Conservation (phyloP, 37 sponge, comb jelly and placozoan genomes). For the Haliclona indistincta region DNA sequence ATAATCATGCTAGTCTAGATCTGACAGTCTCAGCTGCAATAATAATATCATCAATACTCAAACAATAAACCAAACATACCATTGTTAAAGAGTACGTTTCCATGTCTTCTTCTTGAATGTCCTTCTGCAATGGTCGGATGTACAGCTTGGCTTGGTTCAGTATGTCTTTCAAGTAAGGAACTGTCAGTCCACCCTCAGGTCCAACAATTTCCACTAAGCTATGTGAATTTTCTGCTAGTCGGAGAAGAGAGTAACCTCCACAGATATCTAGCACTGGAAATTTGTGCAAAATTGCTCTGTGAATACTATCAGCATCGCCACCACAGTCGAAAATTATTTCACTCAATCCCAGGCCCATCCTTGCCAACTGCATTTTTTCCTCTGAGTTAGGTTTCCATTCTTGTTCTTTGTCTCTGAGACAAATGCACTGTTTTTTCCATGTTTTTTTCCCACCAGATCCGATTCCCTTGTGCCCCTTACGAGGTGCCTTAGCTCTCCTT, state of each 20-base stretch:
- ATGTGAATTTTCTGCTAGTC: conserved; percentile 25
- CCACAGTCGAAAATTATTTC: conserved; percentile 13
- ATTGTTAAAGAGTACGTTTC: no score
- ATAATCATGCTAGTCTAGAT: no score
- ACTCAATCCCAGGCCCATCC: conserved; percentile 15
- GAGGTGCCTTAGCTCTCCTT: no score
- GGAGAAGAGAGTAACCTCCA: conserved; percentile 28
- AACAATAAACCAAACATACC: no score
- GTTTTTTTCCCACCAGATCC: background rate
- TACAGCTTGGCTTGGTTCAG: conserved; percentile 19
- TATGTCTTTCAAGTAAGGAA: conserved; percentile 30
- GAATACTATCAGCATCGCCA: conserved; percentile 13
- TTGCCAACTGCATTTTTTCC: conserved; percentile 27
- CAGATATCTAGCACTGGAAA: conserved; percentile 11
- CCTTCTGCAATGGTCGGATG: conserved; percentile 21
- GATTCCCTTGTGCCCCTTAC: background rate
- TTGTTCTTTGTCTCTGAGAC: background rate
- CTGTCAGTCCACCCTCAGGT: conserved; percentile 13
- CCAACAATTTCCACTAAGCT: conserved; percentile 8
- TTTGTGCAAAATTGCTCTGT: background rate
- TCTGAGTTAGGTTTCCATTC: background rate
- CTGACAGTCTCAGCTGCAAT: no score
- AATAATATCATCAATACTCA: no score
- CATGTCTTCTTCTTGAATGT: conserved; percentile 11
- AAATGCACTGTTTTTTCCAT: conserved; percentile 12